These are phyloP conservation scores for Pantherophis guttatus DNA, from an alignment of 2,113 vertebrate species.

Conservation along the genomic window DNA sequence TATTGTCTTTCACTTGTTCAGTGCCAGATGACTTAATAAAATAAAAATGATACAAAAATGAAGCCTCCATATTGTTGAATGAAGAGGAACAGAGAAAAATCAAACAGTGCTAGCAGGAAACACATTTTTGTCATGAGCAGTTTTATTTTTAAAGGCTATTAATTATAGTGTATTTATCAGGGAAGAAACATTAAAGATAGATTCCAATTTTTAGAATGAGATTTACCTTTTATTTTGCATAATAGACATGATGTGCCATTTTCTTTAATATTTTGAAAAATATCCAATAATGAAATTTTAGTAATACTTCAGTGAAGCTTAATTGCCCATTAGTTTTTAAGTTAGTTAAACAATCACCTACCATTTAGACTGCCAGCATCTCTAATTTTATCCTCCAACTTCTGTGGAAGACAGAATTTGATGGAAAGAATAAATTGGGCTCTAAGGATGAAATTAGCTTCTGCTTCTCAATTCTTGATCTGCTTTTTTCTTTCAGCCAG, in stretches of 20 bases:
- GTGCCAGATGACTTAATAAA: background rate
- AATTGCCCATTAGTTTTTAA: background rate
- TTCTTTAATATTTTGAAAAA: background rate
- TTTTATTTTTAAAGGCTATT: background rate
- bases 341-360: background rate
- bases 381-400: background rate
- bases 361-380: background rate
- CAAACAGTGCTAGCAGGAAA: background rate
- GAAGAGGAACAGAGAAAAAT: background rate
- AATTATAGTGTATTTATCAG: background rate
- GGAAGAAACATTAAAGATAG: background rate
- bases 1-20: background rate
- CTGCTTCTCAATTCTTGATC: background rate
- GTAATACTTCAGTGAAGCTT: background rate
- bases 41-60: background rate
- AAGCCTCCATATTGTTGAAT: background rate
- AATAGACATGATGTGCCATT: background rate
- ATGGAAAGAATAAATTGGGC: background rate
- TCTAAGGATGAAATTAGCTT: background rate
- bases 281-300: background rate
- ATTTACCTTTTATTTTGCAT: background rate
- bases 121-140: background rate
- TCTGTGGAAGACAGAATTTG: background rate
- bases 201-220: background rate
- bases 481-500: constrained; percentile 66